These are phyloP conservation scores for Perizoma flavofasciatum DNA, from an alignment of 2,888 invertebrate species.

Conservation along the genomic window DNA sequence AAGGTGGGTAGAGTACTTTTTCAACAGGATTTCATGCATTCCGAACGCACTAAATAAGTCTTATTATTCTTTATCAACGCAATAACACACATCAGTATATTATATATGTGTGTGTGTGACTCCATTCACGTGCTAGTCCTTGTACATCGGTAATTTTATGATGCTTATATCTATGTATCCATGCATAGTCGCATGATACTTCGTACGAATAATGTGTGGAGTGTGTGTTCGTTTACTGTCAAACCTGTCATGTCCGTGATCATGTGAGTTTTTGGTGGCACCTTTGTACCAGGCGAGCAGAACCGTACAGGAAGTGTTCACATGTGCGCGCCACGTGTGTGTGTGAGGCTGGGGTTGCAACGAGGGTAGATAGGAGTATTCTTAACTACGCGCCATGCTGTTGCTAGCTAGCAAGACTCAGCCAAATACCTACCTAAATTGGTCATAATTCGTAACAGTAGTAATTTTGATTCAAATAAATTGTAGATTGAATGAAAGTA, in stretches of 20 bases:
- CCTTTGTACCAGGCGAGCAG: constrained; percentile 75
- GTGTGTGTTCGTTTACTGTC: background rate
- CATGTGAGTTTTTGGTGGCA: constrained; percentile 78
- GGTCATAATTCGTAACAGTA: too few species aligned
- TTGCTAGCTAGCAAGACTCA: too few species aligned
- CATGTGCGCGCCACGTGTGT: constrained; percentile 49
- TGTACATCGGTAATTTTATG: too few species aligned
- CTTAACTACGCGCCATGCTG: too few species aligned
- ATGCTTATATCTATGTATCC: background rate
- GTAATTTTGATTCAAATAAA: too few species aligned
- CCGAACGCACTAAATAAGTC: too few species aligned
- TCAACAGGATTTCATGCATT: too few species aligned
- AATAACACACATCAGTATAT: background rate
- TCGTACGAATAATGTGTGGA: too few species aligned
- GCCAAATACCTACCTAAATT: too few species aligned
- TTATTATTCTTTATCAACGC: too few species aligned
- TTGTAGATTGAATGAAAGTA: too few species aligned
- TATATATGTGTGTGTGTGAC: background rate
- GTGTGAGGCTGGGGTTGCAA: constrained; percentile 42
- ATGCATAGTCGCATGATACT: background rate
- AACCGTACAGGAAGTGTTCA: constrained; percentile 48
- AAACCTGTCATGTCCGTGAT: constrained; percentile 59
- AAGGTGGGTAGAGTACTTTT: too few species aligned
- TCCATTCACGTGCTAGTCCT: background rate
- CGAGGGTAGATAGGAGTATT: background rate